A percentile compares a stretch with the other conserved stretches of the same genome.
Conservation (phyloP, 2,113 vertebrate species). For the Pitta sordida region DNA sequence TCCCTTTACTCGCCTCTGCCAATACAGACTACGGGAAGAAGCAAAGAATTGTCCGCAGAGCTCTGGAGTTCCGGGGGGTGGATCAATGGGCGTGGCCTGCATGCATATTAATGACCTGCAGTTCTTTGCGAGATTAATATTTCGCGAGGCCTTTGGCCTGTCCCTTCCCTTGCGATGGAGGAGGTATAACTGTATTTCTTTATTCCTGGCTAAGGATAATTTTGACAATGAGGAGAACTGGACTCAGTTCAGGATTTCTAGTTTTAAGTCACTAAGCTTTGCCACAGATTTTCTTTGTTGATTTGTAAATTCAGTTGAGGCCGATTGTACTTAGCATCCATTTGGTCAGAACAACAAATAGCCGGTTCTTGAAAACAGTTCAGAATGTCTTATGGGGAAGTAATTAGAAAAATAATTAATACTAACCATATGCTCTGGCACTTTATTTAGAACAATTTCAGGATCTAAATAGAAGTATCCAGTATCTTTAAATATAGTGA, state of each 20-base stretch:
- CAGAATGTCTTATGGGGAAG: background rate
- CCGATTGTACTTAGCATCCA: background rate
- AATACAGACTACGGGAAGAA: too few relatives aligned
- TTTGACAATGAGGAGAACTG: background rate
- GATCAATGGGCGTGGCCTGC: too few relatives aligned
- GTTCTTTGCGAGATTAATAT: too few relatives aligned
- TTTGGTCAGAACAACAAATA: background rate
- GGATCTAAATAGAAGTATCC: background rate
- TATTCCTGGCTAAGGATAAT: background rate
- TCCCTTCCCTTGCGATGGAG: too few relatives aligned
- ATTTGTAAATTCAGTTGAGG: background rate
- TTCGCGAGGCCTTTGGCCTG: too few relatives aligned
- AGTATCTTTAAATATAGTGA: background rate
- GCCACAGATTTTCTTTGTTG: background rate
- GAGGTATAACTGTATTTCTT: too few relatives aligned
- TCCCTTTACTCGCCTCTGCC: too few relatives aligned
- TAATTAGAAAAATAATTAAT: background rate
- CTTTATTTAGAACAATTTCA: background rate
- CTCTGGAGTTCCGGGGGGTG: too few relatives aligned
- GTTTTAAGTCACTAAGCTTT: background rate
- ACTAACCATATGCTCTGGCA: background rate
- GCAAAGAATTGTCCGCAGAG: too few relatives aligned
- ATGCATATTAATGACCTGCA: too few relatives aligned
- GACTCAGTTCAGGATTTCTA: background rate
- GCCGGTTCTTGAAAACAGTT: background rate